phyloP scores from a whole-genome alignment of 2,797 vertebrate genomes.

The Chrysocyon brachyurus region DNA sequence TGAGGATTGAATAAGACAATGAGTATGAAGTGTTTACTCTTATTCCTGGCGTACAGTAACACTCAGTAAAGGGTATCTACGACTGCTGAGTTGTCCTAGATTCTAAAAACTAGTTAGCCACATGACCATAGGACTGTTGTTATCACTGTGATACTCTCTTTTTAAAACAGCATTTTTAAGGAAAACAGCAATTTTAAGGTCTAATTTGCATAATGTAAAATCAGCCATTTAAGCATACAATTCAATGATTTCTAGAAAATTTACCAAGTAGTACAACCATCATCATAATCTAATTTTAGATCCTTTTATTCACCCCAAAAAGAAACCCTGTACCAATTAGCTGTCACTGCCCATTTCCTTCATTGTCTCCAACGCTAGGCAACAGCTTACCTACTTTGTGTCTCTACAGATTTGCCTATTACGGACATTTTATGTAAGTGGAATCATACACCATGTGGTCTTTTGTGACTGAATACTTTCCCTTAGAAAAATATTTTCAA shows the following conservation, averaged over 20 bases:
- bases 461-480: conserved; percentile 50
- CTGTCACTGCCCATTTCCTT: not conserved
- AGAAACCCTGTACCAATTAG: not conserved
- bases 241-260: conserved; percentile 49
- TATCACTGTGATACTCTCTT: not conserved
- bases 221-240: conserved; percentile 16
- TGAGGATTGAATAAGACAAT: conserved; percentile 64
- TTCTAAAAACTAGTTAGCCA: conserved; percentile 29
- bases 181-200: not conserved
- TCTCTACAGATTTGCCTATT: conserved; percentile 48
- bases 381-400: not conserved
- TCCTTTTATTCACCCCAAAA: not conserved
- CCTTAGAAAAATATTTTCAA: conserved; percentile 35
- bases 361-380: not conserved
- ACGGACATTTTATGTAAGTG: conserved; percentile 46
- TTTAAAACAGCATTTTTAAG: conserved; percentile 6
- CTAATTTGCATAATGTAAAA: not conserved
- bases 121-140: conserved; percentile 14
- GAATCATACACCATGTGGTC: not conserved
- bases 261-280: not conserved
- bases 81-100: not conserved
- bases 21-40: not conserved
- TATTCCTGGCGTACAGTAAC: not conserved
- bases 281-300: conserved; percentile 23
- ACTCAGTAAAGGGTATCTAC: not conserved